Conservation (phyloP, 2,888 invertebrate species). For the Yponomeuta plumbellus region DNA sequence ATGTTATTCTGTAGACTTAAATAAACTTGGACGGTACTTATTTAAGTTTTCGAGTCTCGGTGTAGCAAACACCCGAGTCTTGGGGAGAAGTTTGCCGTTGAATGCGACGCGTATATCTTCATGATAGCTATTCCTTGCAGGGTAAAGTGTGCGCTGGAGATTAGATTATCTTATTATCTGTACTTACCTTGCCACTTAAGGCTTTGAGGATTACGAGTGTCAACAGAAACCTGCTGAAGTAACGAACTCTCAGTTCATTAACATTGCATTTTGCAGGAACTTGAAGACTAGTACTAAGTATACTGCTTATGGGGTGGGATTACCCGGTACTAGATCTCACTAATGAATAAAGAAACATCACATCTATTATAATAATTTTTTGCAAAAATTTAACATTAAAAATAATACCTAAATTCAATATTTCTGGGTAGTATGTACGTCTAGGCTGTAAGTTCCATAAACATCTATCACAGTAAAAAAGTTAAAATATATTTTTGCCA, state of each 20-base stretch:
- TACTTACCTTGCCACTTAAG: not conserved
- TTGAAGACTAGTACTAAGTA: too few relatives aligned
- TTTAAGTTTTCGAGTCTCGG: constrained; percentile 44
- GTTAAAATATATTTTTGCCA: too few relatives aligned
- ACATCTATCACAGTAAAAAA: too few relatives aligned
- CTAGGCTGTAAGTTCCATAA: too few relatives aligned
- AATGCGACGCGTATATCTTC: constrained; percentile 6
- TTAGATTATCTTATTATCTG: not conserved
- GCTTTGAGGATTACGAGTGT: not conserved
- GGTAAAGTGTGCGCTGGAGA: not conserved
- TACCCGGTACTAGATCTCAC: too few relatives aligned
- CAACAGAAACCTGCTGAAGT: not conserved
- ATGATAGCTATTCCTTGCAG: not conserved
- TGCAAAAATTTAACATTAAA: too few relatives aligned
- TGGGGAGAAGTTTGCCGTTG: constrained; percentile 21
- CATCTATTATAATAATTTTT: too few relatives aligned
- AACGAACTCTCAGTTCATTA: not conserved
- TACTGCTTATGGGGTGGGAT: too few relatives aligned
- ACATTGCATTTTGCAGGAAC: not conserved
- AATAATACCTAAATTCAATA: too few relatives aligned
- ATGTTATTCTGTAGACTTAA: constrained; percentile 55
- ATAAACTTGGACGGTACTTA: constrained; percentile 59
- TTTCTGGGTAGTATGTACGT: too few relatives aligned
- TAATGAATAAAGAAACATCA: too few relatives aligned
- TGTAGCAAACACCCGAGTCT: constrained; percentile 27